These are phyloP conservation scores for Micromussa lordhowensis DNA, from an alignment of 92 coral and sea anemone species.

Conservation along the genomic window DNA sequence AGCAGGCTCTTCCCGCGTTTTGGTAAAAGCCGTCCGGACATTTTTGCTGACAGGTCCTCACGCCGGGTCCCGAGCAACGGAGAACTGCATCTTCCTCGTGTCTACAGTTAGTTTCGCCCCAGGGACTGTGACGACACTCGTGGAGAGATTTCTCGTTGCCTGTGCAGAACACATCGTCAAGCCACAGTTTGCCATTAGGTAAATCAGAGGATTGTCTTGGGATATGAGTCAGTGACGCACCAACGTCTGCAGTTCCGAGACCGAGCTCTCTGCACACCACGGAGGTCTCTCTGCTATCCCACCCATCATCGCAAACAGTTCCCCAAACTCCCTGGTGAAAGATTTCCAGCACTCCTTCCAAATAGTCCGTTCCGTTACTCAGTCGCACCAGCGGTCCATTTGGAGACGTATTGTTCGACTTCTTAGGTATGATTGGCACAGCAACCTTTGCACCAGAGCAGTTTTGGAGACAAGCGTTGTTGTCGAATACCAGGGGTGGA, in stretches of 20 bases:
- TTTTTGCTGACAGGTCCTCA: constrained; percentile 54
- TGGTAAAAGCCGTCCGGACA: constrained; percentile 70
- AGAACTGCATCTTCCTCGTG: constrained; percentile 81
- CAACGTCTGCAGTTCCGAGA: constrained; percentile 19
- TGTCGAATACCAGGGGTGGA: constrained; percentile 70
- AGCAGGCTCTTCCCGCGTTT: constrained; percentile 46
- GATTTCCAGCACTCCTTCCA: constrained; percentile 65
- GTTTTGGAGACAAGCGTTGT: constrained; percentile 52
- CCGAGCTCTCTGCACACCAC: constrained; percentile 70
- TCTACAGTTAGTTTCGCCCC: constrained; percentile 87
- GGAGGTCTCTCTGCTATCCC: constrained; percentile 56
- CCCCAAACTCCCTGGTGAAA: constrained; percentile 67
- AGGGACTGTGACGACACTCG: constrained; percentile 75
- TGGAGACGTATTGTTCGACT: background rate
- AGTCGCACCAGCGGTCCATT: constrained; percentile 59
- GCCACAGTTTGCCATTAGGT: constrained; percentile 81
- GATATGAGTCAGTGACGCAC: constrained; percentile 52
- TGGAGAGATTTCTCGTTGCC: constrained; percentile 64
- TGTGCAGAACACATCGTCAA: constrained; percentile 84
- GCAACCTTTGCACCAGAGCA: constrained; percentile 69
- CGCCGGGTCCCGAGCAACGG: constrained; percentile 87
- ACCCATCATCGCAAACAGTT: constrained; percentile 71
- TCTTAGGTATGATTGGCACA: constrained; percentile 42
- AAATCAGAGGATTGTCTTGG: constrained; percentile 9
- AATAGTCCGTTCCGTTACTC: constrained; percentile 75